Conservation (phyloP, 1,140 invertebrate species). For the Ceratoteleas bidentatus region DNA sequence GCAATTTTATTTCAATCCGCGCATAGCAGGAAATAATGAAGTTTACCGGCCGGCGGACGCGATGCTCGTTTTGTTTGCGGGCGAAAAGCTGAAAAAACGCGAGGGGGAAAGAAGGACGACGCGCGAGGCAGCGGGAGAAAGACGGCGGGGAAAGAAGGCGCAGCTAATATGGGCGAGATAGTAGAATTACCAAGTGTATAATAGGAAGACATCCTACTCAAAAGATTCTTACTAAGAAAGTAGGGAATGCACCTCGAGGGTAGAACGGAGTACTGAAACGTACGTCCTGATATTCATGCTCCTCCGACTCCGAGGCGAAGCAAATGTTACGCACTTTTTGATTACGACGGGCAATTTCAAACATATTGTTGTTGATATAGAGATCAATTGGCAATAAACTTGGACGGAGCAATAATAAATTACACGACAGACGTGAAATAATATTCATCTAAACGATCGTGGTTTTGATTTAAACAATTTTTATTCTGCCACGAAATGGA, state of each 20-base stretch:
- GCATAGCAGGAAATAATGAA: slow-evolving; percentile 62
- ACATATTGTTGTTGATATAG: slow-evolving; percentile 49
- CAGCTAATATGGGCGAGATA: slow-evolving; percentile 69
- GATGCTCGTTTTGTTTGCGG: slow-evolving; percentile 43
- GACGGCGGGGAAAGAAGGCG: slow-evolving; percentile 42
- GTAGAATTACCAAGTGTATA: slow-evolving; percentile 70
- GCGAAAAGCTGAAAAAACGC: slow-evolving; percentile 17
- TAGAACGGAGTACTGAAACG: slow-evolving; percentile 62
- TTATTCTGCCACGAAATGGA: too few relatives aligned
- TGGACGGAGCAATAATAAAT: too few relatives aligned
- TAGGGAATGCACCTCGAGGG: slow-evolving; percentile 67
- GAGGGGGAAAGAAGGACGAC: neutral
- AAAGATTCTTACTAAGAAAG: slow-evolving; percentile 67
- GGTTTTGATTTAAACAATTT: too few relatives aligned
- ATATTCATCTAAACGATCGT: too few relatives aligned
- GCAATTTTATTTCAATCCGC: slow-evolving; percentile 65
- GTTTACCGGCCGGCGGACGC: slow-evolving; percentile 43
- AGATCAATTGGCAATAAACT: slow-evolving; percentile 42
- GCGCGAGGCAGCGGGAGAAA: neutral
- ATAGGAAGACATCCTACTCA: slow-evolving; percentile 71
- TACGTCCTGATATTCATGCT: slow-evolving; percentile 61
- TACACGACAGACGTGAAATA: too few relatives aligned
- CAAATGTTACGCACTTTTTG: slow-evolving; percentile 35
- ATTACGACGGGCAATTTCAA: slow-evolving; percentile 47
- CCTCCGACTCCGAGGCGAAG: slow-evolving; percentile 37